phyloP scores from a whole-genome alignment of 2,888 invertebrate species.

The Rotaria sp. region DNA sequence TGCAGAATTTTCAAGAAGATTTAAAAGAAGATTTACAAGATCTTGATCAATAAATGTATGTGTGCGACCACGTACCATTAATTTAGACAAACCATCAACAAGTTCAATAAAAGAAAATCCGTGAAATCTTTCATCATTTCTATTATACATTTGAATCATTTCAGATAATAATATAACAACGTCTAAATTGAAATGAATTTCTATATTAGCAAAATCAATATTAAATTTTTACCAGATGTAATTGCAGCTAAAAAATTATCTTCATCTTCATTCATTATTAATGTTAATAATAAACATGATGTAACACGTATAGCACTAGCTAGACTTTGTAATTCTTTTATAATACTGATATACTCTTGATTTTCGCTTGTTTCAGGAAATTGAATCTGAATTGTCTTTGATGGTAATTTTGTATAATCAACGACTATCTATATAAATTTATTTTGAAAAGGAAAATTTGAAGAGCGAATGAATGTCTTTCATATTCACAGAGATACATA shows the following conservation, averaged over 20 bases:
- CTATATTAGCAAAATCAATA: not conserved
- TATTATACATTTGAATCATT: constrained; percentile 13
- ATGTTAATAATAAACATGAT: constrained; percentile 26
- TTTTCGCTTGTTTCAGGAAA: not conserved
- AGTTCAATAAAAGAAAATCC: constrained; percentile 24
- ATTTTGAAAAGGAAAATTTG: not conserved
- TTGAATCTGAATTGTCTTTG: not conserved
- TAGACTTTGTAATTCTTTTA: constrained; percentile 21
- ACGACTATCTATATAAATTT: not conserved
- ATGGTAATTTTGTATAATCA: not conserved
- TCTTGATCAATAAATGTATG: constrained; percentile 5
- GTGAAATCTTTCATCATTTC: not conserved
- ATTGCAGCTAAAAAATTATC: constrained; percentile 1
- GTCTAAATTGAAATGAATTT: not conserved
- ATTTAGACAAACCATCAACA: constrained; percentile 23
- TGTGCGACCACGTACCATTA: not conserved
- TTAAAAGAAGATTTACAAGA: not conserved
- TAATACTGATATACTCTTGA: not conserved
- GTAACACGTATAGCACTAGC: constrained; percentile 14
- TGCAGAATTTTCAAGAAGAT: not conserved
- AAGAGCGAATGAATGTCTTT: not conserved
- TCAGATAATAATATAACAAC: not conserved
- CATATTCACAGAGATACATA: not conserved
- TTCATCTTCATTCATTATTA: constrained; percentile 30
- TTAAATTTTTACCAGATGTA: not conserved